Conservation (phyloP, 2,888 invertebrate genomes). For the Mythimna pallens region DNA sequence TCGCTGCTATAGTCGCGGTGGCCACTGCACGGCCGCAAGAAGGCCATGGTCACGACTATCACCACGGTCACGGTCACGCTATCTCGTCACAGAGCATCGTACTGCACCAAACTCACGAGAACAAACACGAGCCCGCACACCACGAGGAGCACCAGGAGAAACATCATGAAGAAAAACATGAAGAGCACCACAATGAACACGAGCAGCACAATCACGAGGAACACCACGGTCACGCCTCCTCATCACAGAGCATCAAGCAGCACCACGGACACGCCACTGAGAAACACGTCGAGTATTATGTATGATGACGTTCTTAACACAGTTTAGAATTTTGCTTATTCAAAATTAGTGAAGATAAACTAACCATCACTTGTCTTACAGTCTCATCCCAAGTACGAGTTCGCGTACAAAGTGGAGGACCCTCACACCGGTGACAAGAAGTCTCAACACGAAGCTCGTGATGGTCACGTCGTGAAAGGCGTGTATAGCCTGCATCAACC, state of each 20-base stretch:
- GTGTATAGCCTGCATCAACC: slow-evolving; percentile 88
- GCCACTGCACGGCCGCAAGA: slow-evolving; percentile 55
- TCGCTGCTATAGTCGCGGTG: slow-evolving; percentile 44
- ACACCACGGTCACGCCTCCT: slow-evolving; percentile 42
- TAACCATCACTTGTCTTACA: background rate
- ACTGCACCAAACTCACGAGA: slow-evolving; percentile 66
- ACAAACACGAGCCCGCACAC: slow-evolving; percentile 26
- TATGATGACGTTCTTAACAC: slow-evolving; percentile 8
- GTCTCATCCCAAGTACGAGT: slow-evolving; percentile 66
- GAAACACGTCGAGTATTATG: slow-evolving; percentile 61
- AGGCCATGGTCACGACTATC: slow-evolving; percentile 43
- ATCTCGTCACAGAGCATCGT: slow-evolving; percentile 75
- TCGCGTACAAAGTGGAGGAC: slow-evolving; percentile 85
- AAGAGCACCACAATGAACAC: slow-evolving; percentile 13
- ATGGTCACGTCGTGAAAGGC: slow-evolving; percentile 90
- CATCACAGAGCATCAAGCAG: slow-evolving; percentile 36
- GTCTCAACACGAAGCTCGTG: slow-evolving; percentile 83
- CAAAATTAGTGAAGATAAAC: background rate
- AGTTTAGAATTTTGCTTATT: background rate
- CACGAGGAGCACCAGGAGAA: background rate
- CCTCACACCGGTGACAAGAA: slow-evolving; percentile 85
- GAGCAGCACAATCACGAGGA: slow-evolving; percentile 32
- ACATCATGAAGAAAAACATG: background rate
- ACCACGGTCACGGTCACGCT: slow-evolving; percentile 70
- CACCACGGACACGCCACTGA: slow-evolving; percentile 69